These are phyloP conservation scores for Psammodynastes pulverulentus DNA, from an alignment of 2,113 vertebrate species.

Conservation along the genomic window DNA sequence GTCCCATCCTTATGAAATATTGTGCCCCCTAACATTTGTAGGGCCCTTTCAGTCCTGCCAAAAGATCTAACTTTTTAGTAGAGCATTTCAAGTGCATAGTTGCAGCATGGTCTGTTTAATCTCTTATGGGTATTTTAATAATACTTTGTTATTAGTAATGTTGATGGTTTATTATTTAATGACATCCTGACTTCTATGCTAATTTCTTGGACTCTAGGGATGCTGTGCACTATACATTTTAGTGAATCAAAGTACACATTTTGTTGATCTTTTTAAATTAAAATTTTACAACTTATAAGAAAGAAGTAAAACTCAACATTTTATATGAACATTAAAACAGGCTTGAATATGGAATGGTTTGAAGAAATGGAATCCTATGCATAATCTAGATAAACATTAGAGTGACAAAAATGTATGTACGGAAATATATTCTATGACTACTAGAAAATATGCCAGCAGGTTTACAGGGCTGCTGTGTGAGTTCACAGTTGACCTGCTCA, in stretches of 20 bases:
- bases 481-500: background rate
- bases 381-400: background rate
- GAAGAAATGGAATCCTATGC: background rate
- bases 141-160: background rate
- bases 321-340: constrained; percentile 15
- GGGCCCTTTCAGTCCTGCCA: background rate
- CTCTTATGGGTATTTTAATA: background rate
- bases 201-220: background rate
- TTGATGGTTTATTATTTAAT: background rate
- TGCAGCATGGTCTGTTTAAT: background rate
- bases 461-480: background rate
- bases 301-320: constrained; percentile 15
- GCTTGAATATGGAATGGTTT: constrained; percentile 6
- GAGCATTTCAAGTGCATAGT: background rate
- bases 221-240: too few species aligned
- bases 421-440: background rate
- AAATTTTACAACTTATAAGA: constrained; percentile 8
- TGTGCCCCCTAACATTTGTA: background rate
- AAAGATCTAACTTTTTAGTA: background rate
- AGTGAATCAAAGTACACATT: too few species aligned
- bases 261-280: constrained; percentile 25
- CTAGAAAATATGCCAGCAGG: background rate
- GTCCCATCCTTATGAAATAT: background rate
- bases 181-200: background rate
- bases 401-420: background rate